Percentiles rank a stretch among this genome's conserved stretches.
These are phyloP conservation scores for Mimas tiliae DNA, from an alignment of 2,888 invertebrate species.

Conservation along the genomic window DNA sequence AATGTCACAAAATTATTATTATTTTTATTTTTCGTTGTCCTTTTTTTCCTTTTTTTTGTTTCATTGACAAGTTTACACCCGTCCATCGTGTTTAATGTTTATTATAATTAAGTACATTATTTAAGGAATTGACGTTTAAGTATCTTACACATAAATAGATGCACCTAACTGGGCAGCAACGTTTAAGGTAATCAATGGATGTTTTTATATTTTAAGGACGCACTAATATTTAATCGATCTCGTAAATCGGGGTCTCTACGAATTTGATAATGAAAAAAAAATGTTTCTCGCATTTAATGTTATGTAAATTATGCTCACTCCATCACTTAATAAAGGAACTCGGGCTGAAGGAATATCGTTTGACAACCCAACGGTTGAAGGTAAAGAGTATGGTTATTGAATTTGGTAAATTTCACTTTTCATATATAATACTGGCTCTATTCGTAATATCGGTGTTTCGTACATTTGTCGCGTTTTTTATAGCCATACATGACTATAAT, in stretches of 20 bases:
- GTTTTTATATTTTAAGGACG: slow-evolving; percentile 75
- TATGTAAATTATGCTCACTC: slow-evolving; percentile 71
- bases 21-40: slow-evolving; percentile 71
- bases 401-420: slow-evolving; percentile 6
- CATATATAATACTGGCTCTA: slow-evolving; percentile 37
- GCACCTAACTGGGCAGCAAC: slow-evolving; percentile 74
- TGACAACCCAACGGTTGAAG: slow-evolving; percentile 15
- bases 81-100: slow-evolving; percentile 83
- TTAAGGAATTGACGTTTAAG: slow-evolving; percentile 79
- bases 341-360: slow-evolving; percentile 38
- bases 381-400: neutral
- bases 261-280: slow-evolving; percentile 70
- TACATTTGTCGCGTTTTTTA: slow-evolving; percentile 23
- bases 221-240: slow-evolving; percentile 61
- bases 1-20: slow-evolving; percentile 80
- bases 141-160: slow-evolving; percentile 71
- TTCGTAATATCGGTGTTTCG: slow-evolving; percentile 15
- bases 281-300: slow-evolving; percentile 71
- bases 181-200: slow-evolving; percentile 70
- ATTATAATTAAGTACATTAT: slow-evolving; percentile 78
- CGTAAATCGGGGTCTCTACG: slow-evolving; percentile 62
- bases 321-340: slow-evolving; percentile 60
- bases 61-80: slow-evolving; percentile 81
- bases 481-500: neutral
- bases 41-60: slow-evolving; percentile 55